Percentiles rank a stretch among this genome's conserved stretches.
Evolutionary conservation across 2,797 vertebrate genomes (phyloP).

Genomic region (Buceros bicornis): DNA sequence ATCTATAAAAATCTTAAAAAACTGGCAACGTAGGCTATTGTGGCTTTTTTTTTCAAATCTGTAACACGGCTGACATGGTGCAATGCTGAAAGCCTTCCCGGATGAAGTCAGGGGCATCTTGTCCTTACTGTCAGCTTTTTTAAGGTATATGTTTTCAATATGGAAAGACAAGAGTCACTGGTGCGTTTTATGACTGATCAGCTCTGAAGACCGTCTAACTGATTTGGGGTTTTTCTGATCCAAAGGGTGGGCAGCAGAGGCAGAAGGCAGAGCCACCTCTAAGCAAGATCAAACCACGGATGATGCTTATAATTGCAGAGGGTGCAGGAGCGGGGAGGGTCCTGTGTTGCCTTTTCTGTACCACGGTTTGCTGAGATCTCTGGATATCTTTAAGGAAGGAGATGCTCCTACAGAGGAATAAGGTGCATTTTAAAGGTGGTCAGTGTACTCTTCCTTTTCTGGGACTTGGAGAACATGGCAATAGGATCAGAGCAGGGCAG

Average conservation of each 20-base stretch:
- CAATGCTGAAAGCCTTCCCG: background rate
- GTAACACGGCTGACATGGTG: background rate
- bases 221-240: background rate
- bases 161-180: background rate
- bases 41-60: background rate
- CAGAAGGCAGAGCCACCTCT: background rate
- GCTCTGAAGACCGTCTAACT: background rate
- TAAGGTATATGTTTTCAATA: background rate
- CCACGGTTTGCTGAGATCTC: background rate
- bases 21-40: background rate
- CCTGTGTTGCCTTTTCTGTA: background rate
- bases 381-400: background rate
- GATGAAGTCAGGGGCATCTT: background rate
- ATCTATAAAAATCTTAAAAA: background rate
- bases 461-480: rapidly evolving
- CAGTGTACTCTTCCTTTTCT: background rate
- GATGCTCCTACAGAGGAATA: background rate
- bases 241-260: background rate
- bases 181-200: background rate
- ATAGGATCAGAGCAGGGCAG: background rate
- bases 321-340: background rate
- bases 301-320: background rate
- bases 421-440: background rate
- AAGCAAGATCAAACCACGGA: background rate
- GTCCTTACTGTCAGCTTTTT: background rate